Evolutionary conservation across 2,797 vertebrate genomes (phyloP).

Genomic region (Acanthurus tractus): DNA sequence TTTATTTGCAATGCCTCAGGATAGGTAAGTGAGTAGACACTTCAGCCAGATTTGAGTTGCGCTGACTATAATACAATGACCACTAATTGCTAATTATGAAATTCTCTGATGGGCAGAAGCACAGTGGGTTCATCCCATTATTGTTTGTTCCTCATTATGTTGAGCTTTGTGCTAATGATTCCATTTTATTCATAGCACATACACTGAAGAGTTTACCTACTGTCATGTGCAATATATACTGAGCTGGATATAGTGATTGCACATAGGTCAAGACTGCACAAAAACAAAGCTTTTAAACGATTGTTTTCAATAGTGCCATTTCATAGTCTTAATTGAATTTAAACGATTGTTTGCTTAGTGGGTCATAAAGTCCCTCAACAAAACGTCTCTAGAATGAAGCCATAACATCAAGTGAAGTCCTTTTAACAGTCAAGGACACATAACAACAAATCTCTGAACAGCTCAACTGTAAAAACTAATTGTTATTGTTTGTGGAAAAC

Average conservation of each 20-base stretch:
- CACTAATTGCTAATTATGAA: conserved; percentile 81
- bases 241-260: conserved; percentile 53
- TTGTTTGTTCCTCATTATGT: conserved; percentile 78
- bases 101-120: conserved; percentile 71
- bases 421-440: conserved; percentile 79
- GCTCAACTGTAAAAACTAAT: conserved; percentile 81
- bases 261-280: conserved; percentile 65
- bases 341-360: conserved; percentile 81
- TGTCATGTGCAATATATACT: conserved; percentile 39
- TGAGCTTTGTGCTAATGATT: conserved; percentile 68
- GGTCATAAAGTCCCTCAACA: conserved; percentile 74
- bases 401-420: conserved; percentile 78
- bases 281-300: conserved; percentile 74
- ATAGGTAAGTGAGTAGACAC: conserved; percentile 71
- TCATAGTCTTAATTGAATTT: conserved; percentile 81
- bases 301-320: conserved; percentile 66
- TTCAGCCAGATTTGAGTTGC: conserved; percentile 73
- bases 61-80: conserved; percentile 73
- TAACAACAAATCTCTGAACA: conserved; percentile 80
- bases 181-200: conserved; percentile 71
- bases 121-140: conserved; percentile 69
- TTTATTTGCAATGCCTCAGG: conserved; percentile 74
- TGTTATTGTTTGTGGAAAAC: conserved; percentile 73
- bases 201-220: conserved; percentile 53
- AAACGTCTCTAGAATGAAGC: conserved; percentile 70